phyloP scores from a whole-genome alignment of 2,797 vertebrate species.

The Cephalopachus bancanus region DNA sequence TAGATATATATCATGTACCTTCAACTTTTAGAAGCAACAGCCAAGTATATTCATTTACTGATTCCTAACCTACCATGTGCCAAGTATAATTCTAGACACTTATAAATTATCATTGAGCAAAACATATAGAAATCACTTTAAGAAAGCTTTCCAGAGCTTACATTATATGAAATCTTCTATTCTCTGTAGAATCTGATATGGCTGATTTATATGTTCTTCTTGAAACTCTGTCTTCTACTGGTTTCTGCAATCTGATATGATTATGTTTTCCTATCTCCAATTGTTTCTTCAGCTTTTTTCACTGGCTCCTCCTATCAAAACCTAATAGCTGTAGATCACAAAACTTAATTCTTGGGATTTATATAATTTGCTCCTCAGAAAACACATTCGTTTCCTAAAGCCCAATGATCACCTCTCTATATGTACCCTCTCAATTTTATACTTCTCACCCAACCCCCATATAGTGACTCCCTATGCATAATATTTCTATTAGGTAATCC shows the following conservation, averaged over 20 bases:
- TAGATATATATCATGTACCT: constrained; percentile 4
- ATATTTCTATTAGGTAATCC: constrained; percentile 52
- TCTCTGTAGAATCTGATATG: constrained; percentile 39
- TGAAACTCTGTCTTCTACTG: constrained; percentile 54
- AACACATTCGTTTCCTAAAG: constrained; percentile 49
- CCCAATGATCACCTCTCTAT: constrained; percentile 2
- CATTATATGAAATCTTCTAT: constrained; percentile 28
- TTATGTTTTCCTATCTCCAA: constrained; percentile 48
- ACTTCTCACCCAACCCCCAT: not conserved
- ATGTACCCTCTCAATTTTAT: not conserved
- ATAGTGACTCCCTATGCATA: not conserved
- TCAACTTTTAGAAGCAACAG: constrained; percentile 8
- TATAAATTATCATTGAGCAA: not conserved
- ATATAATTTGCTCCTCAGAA: constrained; percentile 41
- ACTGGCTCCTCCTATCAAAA: constrained; percentile 18
- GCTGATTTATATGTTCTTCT: constrained; percentile 8
- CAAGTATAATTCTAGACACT: constrained; percentile 29
- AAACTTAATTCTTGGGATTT: constrained; percentile 7
- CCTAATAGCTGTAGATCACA: not conserved
- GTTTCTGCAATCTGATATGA: constrained; percentile 33
- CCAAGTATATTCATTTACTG: constrained; percentile 1
- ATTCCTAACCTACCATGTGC: constrained; percentile 6
- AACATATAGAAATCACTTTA: constrained; percentile 35
- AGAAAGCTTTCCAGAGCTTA: constrained; percentile 47
- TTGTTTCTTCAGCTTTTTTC: constrained; percentile 25